Conservation (phyloP, 1,140 invertebrate genomes). For the Yoshiicerus persimilis region DNA sequence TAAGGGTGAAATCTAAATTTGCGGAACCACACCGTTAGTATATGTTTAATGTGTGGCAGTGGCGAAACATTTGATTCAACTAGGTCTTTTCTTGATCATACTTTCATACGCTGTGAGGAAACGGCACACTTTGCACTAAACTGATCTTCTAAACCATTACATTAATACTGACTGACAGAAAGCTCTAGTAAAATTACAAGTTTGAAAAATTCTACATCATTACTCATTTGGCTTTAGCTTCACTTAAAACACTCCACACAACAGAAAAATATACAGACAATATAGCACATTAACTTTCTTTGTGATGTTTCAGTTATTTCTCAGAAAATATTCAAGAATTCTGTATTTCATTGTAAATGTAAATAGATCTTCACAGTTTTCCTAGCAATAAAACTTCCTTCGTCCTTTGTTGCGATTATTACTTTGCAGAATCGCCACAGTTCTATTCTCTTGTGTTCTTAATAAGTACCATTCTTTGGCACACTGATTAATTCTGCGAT, state of each 20-base stretch:
- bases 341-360: neutral
- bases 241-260: neutral
- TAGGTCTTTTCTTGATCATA: neutral
- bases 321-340: neutral
- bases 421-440: neutral
- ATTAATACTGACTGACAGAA: neutral
- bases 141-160: neutral
- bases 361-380: neutral
- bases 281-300: neutral
- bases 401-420: neutral
- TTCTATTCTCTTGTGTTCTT: neutral
- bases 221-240: neutral
- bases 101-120: neutral
- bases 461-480: neutral
- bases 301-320: neutral
- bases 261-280: neutral
- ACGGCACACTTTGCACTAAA: neutral
- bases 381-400: neutral
- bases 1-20: neutral
- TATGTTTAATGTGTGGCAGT: neutral
- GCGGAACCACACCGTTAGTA: constrained; percentile 13
- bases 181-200: neutral
- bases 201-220: neutral
- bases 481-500: neutral
- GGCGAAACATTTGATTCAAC: neutral